Base-by-base conservation (phyloP, 2,797 vertebrate genomes). In the Chiroxiphia lanceolata region DNA sequence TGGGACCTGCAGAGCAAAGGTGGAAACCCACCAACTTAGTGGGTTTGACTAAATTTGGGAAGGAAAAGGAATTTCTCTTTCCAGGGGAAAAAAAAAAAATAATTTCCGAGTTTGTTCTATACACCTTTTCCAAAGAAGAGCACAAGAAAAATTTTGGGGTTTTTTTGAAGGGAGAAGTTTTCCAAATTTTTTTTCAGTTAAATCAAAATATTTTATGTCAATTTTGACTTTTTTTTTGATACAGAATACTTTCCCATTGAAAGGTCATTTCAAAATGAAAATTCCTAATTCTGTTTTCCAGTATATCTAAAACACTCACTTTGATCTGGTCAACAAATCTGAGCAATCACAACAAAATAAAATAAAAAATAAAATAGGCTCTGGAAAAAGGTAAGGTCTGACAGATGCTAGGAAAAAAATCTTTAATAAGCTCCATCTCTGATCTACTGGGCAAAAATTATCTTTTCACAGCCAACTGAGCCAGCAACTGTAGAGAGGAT, bases 111-210 rank as follows among this genome's bases (percentile, higher is more conserved):
- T 36, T 70, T 40, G 4, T 36, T 64, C 36, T 34, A 8, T 22
- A 50, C 25, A 42, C 26, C 15, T 38, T 3, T 23, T 68, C 48
- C 23, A 48, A 74, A 82, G n/a, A 36, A 29, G 65, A 80, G 9
- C 5, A 23, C 0, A 2, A n/a, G 6, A 65, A 47, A 10, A 33
- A 59, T 23, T 26, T n/a, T 19, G 9, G 40, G 10, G 15, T 4
- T 20, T 71, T 72, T 40, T 44, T 60, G 1, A 25, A 65, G 12
- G 60, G 19, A 44, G 9, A 54, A 38, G 10, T 29, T 63, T 33
- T 53, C 27, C 25, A 10, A 54, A 34, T 60, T 33, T 13, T 31
- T 3, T 31, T 79, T 65, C 11, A 21, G 29, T 42, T 61, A 11
- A 71, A 6, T 44, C 15, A 31, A 85, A 79, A 27, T 26, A 7